phyloP scores from a whole-genome alignment of 2,888 invertebrate species.

The Drosophila macrothrix region DNA sequence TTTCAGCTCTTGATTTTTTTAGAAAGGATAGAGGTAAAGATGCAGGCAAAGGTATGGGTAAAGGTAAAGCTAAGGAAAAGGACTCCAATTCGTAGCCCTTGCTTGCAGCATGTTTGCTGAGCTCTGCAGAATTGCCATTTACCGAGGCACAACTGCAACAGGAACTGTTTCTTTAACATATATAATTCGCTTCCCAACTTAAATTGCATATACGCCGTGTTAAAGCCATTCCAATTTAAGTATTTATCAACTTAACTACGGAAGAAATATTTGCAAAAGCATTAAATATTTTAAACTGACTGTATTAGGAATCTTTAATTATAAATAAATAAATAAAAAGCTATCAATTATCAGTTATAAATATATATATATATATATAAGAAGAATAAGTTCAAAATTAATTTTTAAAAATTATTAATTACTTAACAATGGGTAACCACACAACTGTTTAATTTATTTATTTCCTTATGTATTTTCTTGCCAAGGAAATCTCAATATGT shows the following conservation, averaged over 20 bases:
- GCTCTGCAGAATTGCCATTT: conserved; percentile 24
- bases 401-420: neutral
- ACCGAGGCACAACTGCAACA: neutral
- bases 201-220: neutral
- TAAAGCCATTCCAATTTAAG: neutral
- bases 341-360: neutral
- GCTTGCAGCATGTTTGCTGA: conserved; percentile 41
- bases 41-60: neutral
- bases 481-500: neutral
- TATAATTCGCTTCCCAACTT: neutral
- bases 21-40: conserved; percentile 2
- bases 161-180: neutral
- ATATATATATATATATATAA: neutral
- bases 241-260: neutral
- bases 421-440: neutral
- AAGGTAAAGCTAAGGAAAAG: conserved; percentile 21
- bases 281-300: neutral
- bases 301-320: neutral
- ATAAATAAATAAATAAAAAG: too few relatives aligned
- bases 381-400: neutral
- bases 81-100: conserved; percentile 18
- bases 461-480: neutral
- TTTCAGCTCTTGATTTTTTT: neutral
- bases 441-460: neutral
- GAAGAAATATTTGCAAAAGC: neutral